Percentiles rank a stretch among this genome's conserved stretches.
Conservation (phyloP, 2,888 invertebrate species). For the Drosophila robusta region DNA sequence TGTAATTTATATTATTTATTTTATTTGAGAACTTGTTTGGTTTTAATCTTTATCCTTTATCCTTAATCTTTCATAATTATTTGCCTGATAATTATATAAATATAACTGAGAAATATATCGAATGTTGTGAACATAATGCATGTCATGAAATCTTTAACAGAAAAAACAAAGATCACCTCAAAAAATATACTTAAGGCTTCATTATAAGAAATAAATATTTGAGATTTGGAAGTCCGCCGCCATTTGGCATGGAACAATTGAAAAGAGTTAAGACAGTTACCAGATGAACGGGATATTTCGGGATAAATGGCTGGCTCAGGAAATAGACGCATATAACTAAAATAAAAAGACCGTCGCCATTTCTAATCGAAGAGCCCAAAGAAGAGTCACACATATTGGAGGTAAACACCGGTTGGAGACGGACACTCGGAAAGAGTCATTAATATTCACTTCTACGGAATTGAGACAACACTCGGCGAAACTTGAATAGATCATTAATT, state of each 20-base stretch:
- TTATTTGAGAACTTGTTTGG: too few relatives aligned
- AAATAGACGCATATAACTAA: too few relatives aligned
- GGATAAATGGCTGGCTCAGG: background rate
- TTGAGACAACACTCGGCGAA: conserved; percentile 68
- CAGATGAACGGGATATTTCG: too few relatives aligned
- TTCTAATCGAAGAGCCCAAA: conserved; percentile 2
- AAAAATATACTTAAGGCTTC: too few relatives aligned
- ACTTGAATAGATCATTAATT: conserved; percentile 76
- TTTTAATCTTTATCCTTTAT: too few relatives aligned
- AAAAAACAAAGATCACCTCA: too few relatives aligned
- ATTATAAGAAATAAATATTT: background rate
- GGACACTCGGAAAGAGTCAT: conserved; percentile 45
- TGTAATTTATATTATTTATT: too few relatives aligned
- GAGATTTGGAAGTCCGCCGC: background rate
- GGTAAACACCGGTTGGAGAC: conserved; percentile 32
- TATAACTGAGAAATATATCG: too few relatives aligned
- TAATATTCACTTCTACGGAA: conserved; percentile 71
- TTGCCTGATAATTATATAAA: too few relatives aligned
- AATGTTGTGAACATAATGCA: too few relatives aligned
- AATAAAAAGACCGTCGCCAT: conserved; percentile 16
- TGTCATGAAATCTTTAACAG: too few relatives aligned
- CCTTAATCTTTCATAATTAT: too few relatives aligned
- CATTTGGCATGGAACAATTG: background rate
- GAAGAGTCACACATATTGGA: conserved; percentile 4
- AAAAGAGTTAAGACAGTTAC: background rate